Evolutionary conservation across 1,140 invertebrate genomes (phyloP), one percentile per base, ranked within the genome.

Genomic region (Drosophila nannoptera): DNA sequence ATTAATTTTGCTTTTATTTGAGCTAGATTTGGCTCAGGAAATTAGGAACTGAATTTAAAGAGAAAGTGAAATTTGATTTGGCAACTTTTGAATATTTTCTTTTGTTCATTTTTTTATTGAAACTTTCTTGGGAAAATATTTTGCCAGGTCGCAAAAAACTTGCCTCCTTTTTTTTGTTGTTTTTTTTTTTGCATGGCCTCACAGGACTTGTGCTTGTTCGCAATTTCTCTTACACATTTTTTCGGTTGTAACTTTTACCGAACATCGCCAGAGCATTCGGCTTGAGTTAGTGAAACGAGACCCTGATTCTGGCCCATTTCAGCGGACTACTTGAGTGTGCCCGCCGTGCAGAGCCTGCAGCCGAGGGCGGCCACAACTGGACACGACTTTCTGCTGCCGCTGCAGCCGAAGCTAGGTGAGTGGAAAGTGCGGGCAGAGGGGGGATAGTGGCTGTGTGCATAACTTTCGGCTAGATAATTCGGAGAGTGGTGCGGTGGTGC

Each of bases 291-390:
- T 14, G 43, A 71, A 69, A 36, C 56, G 45, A 68, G 56, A 72
- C 29, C 62, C 67, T 66, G 65, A 45, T 67, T 77, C 12, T 43
- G 12, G 60, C 66, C 22, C 22, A 52, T 54, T 74, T 80, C 69
- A 89, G 87, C 87, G 65, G 87, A 89, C 78, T 89, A 87, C 71
- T 77, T 89, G 63, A 90, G 73, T 63, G 87, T 90, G 58, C 89
- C 88, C 56, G 69, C 81, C 22, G 77, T 89, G 61, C 81, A 89
- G 72, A 87, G 83, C 66, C 78, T 94, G 71, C 93, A 93, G 90
- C 93, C 93, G 8, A 89, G 93, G 48, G 91, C 93, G 61, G 92
- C 93, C 32, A 94, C 93, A 42, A 93, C 92, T 5, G 93, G 93
- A 54, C 91, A 92, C 76, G 92, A 93, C 81, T 90, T 93, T 43